Conservation (phyloP, 2,888 invertebrate species). For the Phania funesta region DNA sequence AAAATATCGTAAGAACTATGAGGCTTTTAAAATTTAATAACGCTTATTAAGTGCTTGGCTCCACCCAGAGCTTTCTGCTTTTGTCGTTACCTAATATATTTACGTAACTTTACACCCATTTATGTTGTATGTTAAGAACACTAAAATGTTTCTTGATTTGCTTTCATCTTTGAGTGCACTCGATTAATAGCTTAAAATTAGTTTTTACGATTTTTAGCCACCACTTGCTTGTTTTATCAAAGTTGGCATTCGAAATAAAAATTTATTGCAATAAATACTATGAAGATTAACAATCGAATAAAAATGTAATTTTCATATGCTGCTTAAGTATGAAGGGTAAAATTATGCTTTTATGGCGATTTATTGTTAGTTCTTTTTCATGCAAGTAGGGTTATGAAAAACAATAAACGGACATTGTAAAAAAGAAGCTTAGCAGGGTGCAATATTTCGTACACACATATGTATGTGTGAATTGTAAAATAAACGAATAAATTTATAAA, state of each 20-base stretch:
- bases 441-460: no score
- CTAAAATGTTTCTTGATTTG: neutral
- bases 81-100: neutral
- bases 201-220: constrained; percentile 31
- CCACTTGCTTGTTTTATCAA: constrained; percentile 5
- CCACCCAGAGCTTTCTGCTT: no score
- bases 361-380: no score
- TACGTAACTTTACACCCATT: neutral
- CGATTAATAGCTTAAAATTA: constrained; percentile 24
- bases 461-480: no score
- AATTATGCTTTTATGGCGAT: no score
- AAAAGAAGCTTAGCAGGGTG: no score
- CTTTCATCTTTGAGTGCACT: constrained; percentile 14
- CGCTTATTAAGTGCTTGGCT: no score
- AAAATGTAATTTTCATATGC: neutral
- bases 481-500: no score
- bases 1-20: no score
- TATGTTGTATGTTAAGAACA: neutral
- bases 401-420: no score
- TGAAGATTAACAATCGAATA: neutral
- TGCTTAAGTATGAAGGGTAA: neutral
- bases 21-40: no score
- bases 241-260: constrained; percentile 20
- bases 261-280: neutral
- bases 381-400: no score